These are phyloP conservation scores for Salmo trutta DNA, from an alignment of 2,797 vertebrate genomes.

Conservation along the genomic window DNA sequence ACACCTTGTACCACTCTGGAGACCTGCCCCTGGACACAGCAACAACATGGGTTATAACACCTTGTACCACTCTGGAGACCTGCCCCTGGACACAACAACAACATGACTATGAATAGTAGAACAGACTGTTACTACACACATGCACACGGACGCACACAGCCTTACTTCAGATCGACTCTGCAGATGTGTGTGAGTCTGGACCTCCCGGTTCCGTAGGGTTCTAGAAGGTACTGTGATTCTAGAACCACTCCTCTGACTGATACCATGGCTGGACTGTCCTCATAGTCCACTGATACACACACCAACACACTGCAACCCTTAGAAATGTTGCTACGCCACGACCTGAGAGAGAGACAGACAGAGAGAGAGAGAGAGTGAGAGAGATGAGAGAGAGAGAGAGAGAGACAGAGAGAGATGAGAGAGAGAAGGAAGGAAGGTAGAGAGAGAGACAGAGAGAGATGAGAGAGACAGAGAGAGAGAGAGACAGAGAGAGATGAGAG, in stretches of 20 bases:
- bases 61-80: too few species aligned
- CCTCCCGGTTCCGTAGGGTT: slow-evolving; percentile 83
- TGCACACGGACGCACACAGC: neutral
- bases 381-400: neutral
- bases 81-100: too few species aligned
- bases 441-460: too few species aligned
- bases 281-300: slow-evolving; percentile 85
- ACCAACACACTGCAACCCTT: slow-evolving; percentile 86
- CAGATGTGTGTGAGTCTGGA: slow-evolving; percentile 89
- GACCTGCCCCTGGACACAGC: too few species aligned
- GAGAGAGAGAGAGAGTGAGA: neutral
- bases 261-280: slow-evolving; percentile 81
- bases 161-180: slow-evolving; percentile 89
- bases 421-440: too few species aligned
- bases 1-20: too few species aligned
- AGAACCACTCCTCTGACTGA: slow-evolving; percentile 84
- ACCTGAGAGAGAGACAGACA: slow-evolving; percentile 65
- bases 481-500: too few species aligned
- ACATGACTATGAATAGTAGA: neutral
- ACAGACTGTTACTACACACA: neutral
- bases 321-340: slow-evolving; percentile 83
- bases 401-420: neutral
- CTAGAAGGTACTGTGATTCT: slow-evolving; percentile 89
- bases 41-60: too few species aligned
- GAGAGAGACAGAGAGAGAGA: neutral